These are phyloP conservation scores for Perca flavescens DNA, from an alignment of 2,113 vertebrate genomes.

Conservation along the genomic window DNA sequence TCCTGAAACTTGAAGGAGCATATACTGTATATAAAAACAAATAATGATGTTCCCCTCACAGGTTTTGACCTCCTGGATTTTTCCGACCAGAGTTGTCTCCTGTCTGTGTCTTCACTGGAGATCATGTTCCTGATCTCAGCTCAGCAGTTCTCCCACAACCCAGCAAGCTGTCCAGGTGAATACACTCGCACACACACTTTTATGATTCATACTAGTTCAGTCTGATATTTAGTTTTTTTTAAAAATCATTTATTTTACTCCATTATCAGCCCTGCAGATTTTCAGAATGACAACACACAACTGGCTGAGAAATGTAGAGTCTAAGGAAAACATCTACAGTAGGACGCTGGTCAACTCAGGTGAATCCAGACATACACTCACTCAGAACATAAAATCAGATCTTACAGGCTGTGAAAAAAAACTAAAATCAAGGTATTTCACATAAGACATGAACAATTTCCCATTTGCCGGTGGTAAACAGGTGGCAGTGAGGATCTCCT, in stretches of 20 bases:
- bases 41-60: conserved; percentile 58
- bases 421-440: not conserved
- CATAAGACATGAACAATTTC: not conserved
- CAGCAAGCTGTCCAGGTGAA: conserved; percentile 86
- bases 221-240: not conserved
- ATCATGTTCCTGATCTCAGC: conserved; percentile 91
- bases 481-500: conserved; percentile 90
- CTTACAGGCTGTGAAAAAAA: not conserved
- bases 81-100: conserved; percentile 89
- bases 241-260: not conserved
- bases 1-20: not conserved
- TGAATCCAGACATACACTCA: conserved; percentile 11
- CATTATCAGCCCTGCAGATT: conserved; percentile 76
- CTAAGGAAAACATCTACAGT: conserved; percentile 69
- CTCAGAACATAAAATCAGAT: not conserved
- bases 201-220: not conserved
- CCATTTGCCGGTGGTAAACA: conserved; percentile 59
- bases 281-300: conserved; percentile 61
- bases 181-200: not conserved
- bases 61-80: conserved; percentile 92
- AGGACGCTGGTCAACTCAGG: conserved; percentile 68
- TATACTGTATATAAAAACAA: not conserved
- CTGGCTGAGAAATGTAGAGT: conserved; percentile 75
- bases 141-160: conserved; percentile 90
- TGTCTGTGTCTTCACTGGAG: conserved; percentile 91